Conservation (phyloP, 1,140 invertebrate species). For the Psix sp. region DNA sequence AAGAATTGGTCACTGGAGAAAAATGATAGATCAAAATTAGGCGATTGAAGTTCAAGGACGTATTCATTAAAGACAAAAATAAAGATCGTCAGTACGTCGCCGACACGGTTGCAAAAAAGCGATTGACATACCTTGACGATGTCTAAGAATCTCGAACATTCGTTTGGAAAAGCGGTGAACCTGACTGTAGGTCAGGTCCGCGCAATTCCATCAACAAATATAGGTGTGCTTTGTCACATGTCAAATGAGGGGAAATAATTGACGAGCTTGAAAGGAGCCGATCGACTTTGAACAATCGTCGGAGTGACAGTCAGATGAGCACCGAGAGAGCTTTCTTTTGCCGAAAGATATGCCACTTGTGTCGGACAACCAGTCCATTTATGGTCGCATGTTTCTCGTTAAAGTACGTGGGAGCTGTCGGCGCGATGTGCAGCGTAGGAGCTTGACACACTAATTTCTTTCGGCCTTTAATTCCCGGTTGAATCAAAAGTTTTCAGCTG, state of each 20-base stretch:
- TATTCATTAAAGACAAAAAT: slow-evolving; percentile 29
- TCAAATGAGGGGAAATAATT: too few relatives aligned
- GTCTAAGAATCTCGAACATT: slow-evolving; percentile 43
- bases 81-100: too few relatives aligned
- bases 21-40: background rate
- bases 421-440: slow-evolving; percentile 20
- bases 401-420: slow-evolving; percentile 45
- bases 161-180: slow-evolving; percentile 19
- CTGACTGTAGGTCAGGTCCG: slow-evolving; percentile 16
- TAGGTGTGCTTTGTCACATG: background rate
- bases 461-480: slow-evolving; percentile 14
- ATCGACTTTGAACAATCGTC: too few relatives aligned
- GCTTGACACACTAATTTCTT: slow-evolving; percentile 40
- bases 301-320: background rate
- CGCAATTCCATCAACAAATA: background rate
- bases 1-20: too few relatives aligned
- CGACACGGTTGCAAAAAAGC: slow-evolving; percentile 11
- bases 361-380: slow-evolving; percentile 29
- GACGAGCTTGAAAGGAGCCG: too few relatives aligned
- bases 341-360: slow-evolving; percentile 17
- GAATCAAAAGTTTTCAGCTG: slow-evolving; percentile 3
- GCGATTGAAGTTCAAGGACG: slow-evolving; percentile 40
- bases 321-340: slow-evolving; percentile 2
- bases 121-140: slow-evolving; percentile 38
- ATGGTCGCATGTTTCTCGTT: slow-evolving; percentile 35